phyloP scores from a whole-genome alignment of 2,113 vertebrate species.

The Xiphophorus hellerii region DNA sequence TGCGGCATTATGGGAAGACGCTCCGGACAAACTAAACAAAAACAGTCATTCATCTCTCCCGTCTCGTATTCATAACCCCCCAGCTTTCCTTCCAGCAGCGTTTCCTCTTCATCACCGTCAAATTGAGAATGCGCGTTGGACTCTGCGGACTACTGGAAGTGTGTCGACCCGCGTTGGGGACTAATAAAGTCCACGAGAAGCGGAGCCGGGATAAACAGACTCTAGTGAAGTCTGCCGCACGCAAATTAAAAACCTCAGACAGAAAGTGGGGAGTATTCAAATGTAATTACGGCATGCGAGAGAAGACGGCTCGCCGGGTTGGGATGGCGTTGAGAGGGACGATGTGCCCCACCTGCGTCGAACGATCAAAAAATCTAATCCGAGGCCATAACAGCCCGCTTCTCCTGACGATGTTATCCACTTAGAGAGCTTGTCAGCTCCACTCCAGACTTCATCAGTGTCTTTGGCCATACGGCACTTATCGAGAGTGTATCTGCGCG shows the following conservation, averaged over 20 bases:
- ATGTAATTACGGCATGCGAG: slow-evolving; percentile 44
- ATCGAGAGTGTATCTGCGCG: slow-evolving; percentile 47
- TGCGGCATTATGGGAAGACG: slow-evolving; percentile 56
- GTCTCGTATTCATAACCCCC: slow-evolving; percentile 65
- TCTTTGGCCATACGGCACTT: slow-evolving; percentile 44
- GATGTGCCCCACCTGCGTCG: slow-evolving; percentile 45
- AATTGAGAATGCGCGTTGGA: slow-evolving; percentile 51
- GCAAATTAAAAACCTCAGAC: slow-evolving; percentile 27
- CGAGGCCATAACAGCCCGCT: slow-evolving; percentile 32
- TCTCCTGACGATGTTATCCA: slow-evolving; percentile 58
- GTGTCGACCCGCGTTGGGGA: slow-evolving; percentile 42
- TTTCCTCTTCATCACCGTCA: slow-evolving; percentile 52
- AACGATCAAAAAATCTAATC: slow-evolving; percentile 61
- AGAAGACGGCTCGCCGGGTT: slow-evolving; percentile 12
- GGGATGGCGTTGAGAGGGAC: slow-evolving; percentile 17
- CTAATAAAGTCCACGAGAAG: slow-evolving; percentile 57
- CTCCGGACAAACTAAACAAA: slow-evolving; percentile 66
- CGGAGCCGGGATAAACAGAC: slow-evolving; percentile 38
- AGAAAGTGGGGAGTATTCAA: slow-evolving; percentile 38
- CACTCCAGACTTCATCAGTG: slow-evolving; percentile 63
- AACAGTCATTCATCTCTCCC: slow-evolving; percentile 59
- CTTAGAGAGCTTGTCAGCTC: slow-evolving; percentile 60
- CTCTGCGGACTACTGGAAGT: slow-evolving; percentile 53
- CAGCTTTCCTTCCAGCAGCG: slow-evolving; percentile 29
- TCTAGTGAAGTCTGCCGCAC: slow-evolving; percentile 22